phyloP scores from a whole-genome alignment of 2,797 vertebrate species.

The Threskiornis aethiopicus region DNA sequence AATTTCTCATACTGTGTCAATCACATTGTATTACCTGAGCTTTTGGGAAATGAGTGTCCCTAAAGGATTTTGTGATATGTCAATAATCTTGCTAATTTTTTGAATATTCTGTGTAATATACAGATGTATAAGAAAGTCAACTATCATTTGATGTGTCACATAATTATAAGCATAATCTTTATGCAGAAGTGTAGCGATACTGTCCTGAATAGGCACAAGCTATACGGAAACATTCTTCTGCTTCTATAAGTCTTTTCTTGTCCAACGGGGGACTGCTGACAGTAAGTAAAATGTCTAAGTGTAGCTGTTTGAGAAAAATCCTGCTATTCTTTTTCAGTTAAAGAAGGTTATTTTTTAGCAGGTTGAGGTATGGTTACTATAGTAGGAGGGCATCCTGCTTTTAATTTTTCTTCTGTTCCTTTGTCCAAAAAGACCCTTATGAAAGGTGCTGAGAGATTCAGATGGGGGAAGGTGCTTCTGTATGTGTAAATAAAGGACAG shows the following conservation, averaged over 20 bases:
- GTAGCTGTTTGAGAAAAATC: background rate
- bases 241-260: background rate
- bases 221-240: background rate
- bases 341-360: background rate
- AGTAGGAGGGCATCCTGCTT: background rate
- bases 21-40: background rate
- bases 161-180: background rate
- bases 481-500: background rate
- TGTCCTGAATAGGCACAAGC: background rate
- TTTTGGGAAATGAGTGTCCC: background rate
- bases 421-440: background rate
- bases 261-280: background rate
- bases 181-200: background rate
- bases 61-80: background rate
- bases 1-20: background rate
- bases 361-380: background rate
- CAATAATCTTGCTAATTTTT: background rate
- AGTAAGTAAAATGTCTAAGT: background rate
- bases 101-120: background rate
- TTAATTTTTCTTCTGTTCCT: background rate
- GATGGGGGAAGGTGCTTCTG: background rate
- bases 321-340: background rate
- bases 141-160: background rate
- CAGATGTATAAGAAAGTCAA: background rate
- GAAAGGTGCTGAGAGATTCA: background rate